Conservation (phyloP, 2,797 vertebrate genomes). For the Argya squamiceps region DNA sequence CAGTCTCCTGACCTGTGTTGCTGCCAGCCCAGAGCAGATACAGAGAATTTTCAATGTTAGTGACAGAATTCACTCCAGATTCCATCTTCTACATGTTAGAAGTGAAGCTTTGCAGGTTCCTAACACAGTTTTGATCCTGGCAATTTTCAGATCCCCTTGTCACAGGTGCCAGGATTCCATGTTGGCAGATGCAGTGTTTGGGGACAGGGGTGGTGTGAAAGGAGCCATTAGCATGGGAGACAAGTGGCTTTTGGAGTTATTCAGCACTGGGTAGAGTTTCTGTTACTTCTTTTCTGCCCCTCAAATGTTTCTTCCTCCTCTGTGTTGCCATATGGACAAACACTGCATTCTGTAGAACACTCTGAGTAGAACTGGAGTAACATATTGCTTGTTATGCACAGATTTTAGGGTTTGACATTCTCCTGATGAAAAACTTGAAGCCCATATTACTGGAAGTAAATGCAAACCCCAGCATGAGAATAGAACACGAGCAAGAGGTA, state of each 20-base stretch:
- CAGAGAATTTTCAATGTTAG: not conserved
- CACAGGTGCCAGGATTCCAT: not conserved
- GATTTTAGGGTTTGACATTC: constrained; percentile 98
- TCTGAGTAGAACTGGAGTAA: constrained; percentile 15
- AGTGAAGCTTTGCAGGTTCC: not conserved
- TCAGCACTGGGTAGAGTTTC: not conserved
- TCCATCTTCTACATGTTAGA: not conserved
- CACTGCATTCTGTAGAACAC: not conserved
- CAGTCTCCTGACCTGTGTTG: not conserved
- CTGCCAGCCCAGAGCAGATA: not conserved
- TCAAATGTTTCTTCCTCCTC: not conserved
- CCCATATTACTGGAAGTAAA: constrained; percentile 95
- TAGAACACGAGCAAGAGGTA: constrained; percentile 95
- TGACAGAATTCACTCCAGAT: not conserved
- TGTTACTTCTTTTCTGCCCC: not conserved
- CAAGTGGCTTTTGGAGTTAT: not conserved
- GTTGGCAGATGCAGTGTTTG: not conserved
- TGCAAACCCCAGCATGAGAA: constrained; percentile 98
- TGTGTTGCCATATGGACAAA: not conserved
- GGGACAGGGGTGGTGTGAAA: not conserved
- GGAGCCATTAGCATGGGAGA: not conserved
- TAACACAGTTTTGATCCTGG: not conserved
- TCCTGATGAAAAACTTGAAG: constrained; percentile 96
- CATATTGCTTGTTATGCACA: constrained; percentile 66
- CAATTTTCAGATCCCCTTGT: not conserved